Evolutionary conservation across 2,888 invertebrate species (phyloP).

Genomic region (Imbricaverruca yamaguchii): DNA sequence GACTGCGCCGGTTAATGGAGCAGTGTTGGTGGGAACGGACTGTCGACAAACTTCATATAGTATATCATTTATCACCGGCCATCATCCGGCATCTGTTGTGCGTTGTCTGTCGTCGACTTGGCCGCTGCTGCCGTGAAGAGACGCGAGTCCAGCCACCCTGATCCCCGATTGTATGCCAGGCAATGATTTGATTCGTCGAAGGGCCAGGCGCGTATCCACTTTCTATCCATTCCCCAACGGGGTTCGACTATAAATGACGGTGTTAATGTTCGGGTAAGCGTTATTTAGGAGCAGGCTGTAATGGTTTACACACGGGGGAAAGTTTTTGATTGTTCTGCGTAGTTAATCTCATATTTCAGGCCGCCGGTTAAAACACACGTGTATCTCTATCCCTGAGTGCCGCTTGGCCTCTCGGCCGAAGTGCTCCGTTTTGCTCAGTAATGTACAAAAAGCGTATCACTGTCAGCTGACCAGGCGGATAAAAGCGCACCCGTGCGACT

Average conservation of each 20-base stretch:
- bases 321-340: not conserved
- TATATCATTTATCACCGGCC: no score
- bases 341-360: not conserved
- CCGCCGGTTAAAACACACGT: not conserved
- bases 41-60: no score
- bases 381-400: not conserved
- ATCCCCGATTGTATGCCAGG: not conserved
- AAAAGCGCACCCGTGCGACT: no score
- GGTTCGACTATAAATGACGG: not conserved
- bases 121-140: not conserved
- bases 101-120: no score
- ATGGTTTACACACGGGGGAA: constrained; percentile 5
- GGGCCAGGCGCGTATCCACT: not conserved
- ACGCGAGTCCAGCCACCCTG: not conserved
- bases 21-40: no score
- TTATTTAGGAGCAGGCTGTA: not conserved
- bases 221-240: not conserved
- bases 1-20: no score
- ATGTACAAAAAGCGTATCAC: no score
- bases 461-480: no score
- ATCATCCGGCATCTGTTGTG: no score
- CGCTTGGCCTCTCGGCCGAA: no score
- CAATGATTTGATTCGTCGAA: not conserved
- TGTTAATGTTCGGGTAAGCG: not conserved
- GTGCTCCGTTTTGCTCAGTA: no score